Evolutionary conservation across 1,140 invertebrate genomes (phyloP), one percentile per base, ranked within the genome.

Genomic region (Oppia nitens): DNA sequence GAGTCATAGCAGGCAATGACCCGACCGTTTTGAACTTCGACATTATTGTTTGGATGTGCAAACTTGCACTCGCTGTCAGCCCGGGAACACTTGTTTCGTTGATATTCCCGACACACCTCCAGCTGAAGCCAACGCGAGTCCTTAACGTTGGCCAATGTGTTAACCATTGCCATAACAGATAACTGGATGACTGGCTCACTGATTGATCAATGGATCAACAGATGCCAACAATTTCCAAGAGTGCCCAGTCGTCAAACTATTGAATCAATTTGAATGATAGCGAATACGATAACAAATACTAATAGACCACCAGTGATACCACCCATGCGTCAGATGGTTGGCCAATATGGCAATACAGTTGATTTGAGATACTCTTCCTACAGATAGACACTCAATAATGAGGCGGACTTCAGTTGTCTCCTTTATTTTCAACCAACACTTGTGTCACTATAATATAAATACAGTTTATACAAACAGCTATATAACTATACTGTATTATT

Each of bases 1-100:
- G 91, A 96, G 79, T 99, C 96, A 81, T 98, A 99, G 80, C 96
- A 99, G 65, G 96, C 95, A 64, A 93, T 98, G 68, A 99, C 96
- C 69, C 94, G 81, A 73, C 96, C 96, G 77, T 98, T 98, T 78
- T 98, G 94, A 66, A 98, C 91, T 78, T 99, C 96, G 66, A 99
- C 94, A 76, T 97, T 95, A 66, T 91, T 82, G 56, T 93, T 92
- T 49, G 96, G 96, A 81, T 99, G 96, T 63, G 95, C 96, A 75
- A 98, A 99, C 79, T 98, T 98, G 83, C 95, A 99, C 76, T 98
- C 57, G 65, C 87, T 90, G 78, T 99, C 95, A 40, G 91, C 85
- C 68, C 96, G 82, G 64, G 92, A 90, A 76, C 96, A 99, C 80
- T 98, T 98, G 80, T 95, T 96, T 70, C 96, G 81, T 78, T 98